phyloP scores from a whole-genome alignment of 2,888 invertebrate species.

The Tiliacea aurago region DNA sequence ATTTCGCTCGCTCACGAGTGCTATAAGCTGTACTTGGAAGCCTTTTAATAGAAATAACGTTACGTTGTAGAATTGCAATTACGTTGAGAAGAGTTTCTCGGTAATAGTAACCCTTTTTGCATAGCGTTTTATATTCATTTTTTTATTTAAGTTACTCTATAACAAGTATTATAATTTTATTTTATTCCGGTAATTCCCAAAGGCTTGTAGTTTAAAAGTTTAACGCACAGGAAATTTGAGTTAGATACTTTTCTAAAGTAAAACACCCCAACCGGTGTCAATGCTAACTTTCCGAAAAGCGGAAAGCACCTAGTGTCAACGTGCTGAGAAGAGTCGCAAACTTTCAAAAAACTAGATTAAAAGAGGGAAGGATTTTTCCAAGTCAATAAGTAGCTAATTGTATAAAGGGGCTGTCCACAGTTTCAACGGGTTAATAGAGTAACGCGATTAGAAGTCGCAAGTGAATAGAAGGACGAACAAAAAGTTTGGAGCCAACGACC shows the following conservation, averaged over 20 bases:
- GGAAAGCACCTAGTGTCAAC: slow-evolving; percentile 48
- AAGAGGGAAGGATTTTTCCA: slow-evolving; percentile 70
- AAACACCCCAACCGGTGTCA: slow-evolving; percentile 48
- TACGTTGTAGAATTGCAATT: slow-evolving; percentile 55
- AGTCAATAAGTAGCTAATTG: slow-evolving; percentile 84
- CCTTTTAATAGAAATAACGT: slow-evolving; percentile 60
- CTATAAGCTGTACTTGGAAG: slow-evolving; percentile 62
- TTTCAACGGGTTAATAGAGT: slow-evolving; percentile 85
- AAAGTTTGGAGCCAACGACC: slow-evolving; percentile 70
- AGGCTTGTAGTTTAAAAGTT: slow-evolving; percentile 50
- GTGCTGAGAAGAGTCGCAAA: slow-evolving; percentile 51
- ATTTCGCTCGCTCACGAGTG: slow-evolving; percentile 61
- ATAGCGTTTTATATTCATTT: slow-evolving; percentile 28
- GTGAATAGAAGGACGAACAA: slow-evolving; percentile 80
- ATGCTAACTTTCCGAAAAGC: slow-evolving; percentile 66
- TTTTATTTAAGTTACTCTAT: slow-evolving; percentile 33
- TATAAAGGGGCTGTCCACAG: slow-evolving; percentile 84
- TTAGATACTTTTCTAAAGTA: slow-evolving; percentile 55
- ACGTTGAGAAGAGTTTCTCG: slow-evolving; percentile 43
- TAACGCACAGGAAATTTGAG: slow-evolving; percentile 55
- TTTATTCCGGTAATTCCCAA: slow-evolving; percentile 44
- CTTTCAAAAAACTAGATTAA: slow-evolving; percentile 68
- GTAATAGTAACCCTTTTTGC: slow-evolving; percentile 33
- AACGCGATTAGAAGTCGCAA: slow-evolving; percentile 82
- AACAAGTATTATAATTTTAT: slow-evolving; percentile 44